Conservation (phyloP, 2,113 vertebrate species). For the Pholis gunnellus region DNA sequence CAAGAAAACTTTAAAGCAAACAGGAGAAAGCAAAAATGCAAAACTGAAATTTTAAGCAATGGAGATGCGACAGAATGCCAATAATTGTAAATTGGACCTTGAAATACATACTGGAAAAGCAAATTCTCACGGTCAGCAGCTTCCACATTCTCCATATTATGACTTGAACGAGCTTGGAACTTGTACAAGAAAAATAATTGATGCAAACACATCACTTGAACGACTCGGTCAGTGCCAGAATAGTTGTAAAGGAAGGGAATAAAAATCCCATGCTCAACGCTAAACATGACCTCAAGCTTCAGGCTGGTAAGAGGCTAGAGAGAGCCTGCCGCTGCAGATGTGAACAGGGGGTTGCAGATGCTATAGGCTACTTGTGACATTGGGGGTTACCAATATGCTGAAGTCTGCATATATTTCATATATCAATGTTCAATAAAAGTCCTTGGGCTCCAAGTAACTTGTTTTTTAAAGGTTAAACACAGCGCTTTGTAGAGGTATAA, state of each 20-base stretch:
- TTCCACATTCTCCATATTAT: neutral
- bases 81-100: neutral
- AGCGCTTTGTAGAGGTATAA: constrained; percentile 3
- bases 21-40: neutral
- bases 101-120: neutral
- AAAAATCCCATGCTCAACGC: neutral
- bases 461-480: neutral
- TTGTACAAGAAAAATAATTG: neutral
- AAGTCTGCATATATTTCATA: neutral
- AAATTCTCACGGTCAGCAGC: neutral
- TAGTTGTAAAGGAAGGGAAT: neutral
- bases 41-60: neutral
- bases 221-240: neutral
- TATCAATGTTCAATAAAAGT: neutral
- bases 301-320: neutral
- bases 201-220: neutral
- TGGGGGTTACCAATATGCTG: neutral
- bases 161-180: neutral
- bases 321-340: no score
- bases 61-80: neutral
- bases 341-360: neutral
- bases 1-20: neutral
- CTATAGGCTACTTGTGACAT: neutral
- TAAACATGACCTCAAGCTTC: neutral
- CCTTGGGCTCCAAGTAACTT: neutral